Evolutionary conservation across 2,113 vertebrate species (phyloP).

Genomic region (Phylloscopus trochilus): DNA sequence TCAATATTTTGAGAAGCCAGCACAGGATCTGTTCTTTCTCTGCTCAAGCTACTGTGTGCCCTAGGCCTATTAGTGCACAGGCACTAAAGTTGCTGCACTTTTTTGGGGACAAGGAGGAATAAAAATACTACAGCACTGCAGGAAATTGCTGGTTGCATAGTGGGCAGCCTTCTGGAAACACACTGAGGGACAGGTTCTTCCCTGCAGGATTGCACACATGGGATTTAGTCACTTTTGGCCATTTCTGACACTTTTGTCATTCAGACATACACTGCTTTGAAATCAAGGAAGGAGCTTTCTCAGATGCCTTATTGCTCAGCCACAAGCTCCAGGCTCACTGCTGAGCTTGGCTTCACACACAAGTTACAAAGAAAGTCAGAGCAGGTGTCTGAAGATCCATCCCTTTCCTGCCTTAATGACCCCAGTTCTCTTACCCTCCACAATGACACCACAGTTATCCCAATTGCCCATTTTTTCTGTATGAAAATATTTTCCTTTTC

Average conservation of each 20-base stretch:
- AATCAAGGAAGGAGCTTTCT: not conserved
- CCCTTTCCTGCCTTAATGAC: not conserved
- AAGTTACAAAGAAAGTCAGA: not conserved
- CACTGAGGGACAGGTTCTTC: not conserved
- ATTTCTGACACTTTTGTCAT: not conserved
- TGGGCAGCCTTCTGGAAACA: not conserved
- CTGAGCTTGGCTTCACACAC: fast-evolving
- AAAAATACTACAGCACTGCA: not conserved
- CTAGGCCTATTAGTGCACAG: not conserved
- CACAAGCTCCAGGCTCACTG: not conserved
- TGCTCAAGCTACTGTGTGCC: not conserved
- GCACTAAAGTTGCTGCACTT: not conserved
- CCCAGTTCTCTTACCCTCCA: not conserved
- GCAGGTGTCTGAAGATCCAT: not conserved
- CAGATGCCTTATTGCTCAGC: not conserved
- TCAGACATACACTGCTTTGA: not conserved
- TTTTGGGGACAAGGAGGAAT: not conserved
- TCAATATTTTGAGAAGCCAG: not conserved
- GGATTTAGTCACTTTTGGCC: not conserved
- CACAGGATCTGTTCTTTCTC: not conserved
- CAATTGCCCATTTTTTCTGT: not conserved
- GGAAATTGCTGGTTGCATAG: not conserved
- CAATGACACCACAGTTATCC: not conserved
- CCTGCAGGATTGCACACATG: not conserved
- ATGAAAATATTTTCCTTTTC: not conserved